Conservation (phyloP, 2,113 vertebrate species). For the Stegostoma tigrinum region DNA sequence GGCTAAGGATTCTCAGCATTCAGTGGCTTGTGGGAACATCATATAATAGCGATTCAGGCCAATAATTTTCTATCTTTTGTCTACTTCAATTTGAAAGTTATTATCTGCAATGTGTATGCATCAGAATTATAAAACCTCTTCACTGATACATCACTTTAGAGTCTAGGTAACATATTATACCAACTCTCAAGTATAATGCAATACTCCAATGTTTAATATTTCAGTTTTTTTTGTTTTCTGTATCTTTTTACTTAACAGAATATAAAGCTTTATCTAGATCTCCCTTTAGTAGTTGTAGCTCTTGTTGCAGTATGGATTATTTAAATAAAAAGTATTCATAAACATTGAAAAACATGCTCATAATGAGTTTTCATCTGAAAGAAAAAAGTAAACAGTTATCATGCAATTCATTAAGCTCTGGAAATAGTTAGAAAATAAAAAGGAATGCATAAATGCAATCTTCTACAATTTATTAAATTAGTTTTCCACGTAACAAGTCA, state of each 20-base stretch:
- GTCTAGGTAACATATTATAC: not conserved
- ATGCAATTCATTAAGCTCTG: not conserved
- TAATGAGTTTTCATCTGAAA: not conserved
- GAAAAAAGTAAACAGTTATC: not conserved
- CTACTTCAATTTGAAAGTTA: not conserved
- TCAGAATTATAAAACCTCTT: not conserved
- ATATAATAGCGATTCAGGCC: not conserved
- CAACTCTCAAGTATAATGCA: not conserved
- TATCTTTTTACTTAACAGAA: not conserved
- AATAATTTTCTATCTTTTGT: not conserved
- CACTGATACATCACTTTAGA: not conserved
- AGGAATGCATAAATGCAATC: not conserved
- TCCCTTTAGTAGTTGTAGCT: not conserved
- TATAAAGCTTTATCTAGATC: not conserved
- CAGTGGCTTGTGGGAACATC: not conserved
- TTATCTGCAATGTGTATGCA: not conserved
- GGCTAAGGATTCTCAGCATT: not conserved
- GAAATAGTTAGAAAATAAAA: constrained; percentile 15
- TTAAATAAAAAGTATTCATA: not conserved
- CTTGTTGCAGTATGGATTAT: not conserved
- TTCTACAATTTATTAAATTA: not conserved
- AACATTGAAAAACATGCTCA: not conserved
- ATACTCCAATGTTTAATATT: not conserved
- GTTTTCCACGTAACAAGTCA: not conserved
- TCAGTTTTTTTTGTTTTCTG: not conserved